Percentiles rank a stretch among this genome's conserved stretches.
Conservation (phyloP, 2,888 invertebrate genomes). For the Metellina segmentata region DNA sequence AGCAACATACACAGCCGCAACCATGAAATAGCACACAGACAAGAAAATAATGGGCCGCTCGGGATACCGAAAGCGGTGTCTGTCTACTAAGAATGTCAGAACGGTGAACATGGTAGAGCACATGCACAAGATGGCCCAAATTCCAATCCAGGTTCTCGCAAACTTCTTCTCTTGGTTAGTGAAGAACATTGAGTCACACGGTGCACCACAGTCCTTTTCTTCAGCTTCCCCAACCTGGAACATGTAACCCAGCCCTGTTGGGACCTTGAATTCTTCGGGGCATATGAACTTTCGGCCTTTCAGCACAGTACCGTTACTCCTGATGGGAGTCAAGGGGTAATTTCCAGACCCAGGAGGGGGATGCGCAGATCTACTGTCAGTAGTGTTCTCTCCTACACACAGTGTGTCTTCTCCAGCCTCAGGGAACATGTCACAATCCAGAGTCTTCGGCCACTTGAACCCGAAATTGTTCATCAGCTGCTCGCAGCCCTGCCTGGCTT, state of each 20-base stretch:
- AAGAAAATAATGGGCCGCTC: conserved; percentile 98
- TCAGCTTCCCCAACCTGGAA: conserved; percentile 84
- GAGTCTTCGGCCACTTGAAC: conserved; percentile 92
- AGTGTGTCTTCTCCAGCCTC: conserved; percentile 84
- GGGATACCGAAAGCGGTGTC: conserved; percentile 96
- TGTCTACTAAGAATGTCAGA: conserved; percentile 94
- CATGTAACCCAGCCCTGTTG: conserved; percentile 89
- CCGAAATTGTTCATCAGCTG: conserved; percentile 91
- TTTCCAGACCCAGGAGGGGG: conserved; percentile 61
- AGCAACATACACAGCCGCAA: conserved; percentile 92
- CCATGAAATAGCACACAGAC: conserved; percentile 96
- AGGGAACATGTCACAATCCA: conserved; percentile 93
- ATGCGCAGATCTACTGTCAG: conserved; percentile 76
- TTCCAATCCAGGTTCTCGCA: conserved; percentile 94
- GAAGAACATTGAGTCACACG: conserved; percentile 96
- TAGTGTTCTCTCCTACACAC: conserved; percentile 82
- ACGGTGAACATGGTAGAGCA: conserved; percentile 91
- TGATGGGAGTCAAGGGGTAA: conserved; percentile 52
- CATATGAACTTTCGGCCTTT: conserved; percentile 86
- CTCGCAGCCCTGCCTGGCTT: conserved; percentile 93
- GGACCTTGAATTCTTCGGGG: conserved; percentile 91
- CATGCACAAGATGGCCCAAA: conserved; percentile 94
- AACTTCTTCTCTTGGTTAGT: conserved; percentile 89
- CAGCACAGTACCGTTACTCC: conserved; percentile 64
- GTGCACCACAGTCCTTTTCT: conserved; percentile 84